These are phyloP conservation scores for Maniola jurtina DNA, from an alignment of 1,140 invertebrate genomes.

Conservation along the genomic window DNA sequence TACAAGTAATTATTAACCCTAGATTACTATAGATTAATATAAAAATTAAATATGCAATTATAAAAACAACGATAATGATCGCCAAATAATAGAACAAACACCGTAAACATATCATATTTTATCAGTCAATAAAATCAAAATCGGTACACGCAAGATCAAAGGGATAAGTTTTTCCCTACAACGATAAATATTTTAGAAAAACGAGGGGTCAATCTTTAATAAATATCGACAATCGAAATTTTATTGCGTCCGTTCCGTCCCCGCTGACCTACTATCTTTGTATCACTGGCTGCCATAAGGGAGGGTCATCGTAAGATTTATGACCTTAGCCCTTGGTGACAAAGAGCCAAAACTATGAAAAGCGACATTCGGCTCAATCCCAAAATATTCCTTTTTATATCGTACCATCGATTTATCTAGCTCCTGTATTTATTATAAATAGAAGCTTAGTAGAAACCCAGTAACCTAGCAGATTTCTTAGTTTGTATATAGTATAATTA, in stretches of 20 bases:
- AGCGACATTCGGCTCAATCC: constrained; percentile 51
- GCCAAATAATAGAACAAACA: not conserved
- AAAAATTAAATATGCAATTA: too few species aligned
- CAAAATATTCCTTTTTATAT: constrained; percentile 45
- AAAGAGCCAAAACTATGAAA: constrained; percentile 60
- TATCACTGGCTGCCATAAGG: constrained; percentile 56
- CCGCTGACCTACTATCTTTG: constrained; percentile 62
- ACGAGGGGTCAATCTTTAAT: constrained; percentile 52
- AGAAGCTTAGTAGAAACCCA: not conserved
- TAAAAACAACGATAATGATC: not conserved
- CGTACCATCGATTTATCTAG: constrained; percentile 11
- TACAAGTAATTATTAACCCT: too few species aligned
- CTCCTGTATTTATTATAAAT: constrained; percentile 13
- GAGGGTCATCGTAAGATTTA: constrained; percentile 71
- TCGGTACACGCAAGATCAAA: constrained; percentile 29
- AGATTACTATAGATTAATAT: too few species aligned
- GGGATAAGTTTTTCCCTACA: constrained; percentile 32
- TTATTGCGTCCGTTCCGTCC: constrained; percentile 63
- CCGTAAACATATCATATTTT: not conserved
- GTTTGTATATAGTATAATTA: too few species aligned
- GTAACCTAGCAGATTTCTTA: not conserved
- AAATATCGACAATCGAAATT: constrained; percentile 62
- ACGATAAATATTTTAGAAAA: constrained; percentile 44
- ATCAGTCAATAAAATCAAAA: constrained; percentile 11
- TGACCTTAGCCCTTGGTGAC: constrained; percentile 56